phyloP scores from a whole-genome alignment of 2,888 invertebrate species.

The Galerucella calmariensis region DNA sequence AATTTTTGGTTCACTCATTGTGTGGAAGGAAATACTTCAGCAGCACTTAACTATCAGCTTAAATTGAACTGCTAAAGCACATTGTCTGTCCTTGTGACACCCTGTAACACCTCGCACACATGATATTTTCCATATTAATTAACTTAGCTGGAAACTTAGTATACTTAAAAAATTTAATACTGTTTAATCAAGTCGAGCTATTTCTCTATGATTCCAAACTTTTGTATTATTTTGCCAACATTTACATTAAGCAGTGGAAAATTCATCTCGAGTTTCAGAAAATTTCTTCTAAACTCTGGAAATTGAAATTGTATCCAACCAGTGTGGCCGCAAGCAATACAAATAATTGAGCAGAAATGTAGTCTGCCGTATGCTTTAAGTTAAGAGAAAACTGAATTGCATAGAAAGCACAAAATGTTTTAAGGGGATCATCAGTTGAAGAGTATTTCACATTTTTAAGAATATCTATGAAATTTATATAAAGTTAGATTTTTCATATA shows the following conservation, averaged over 20 bases:
- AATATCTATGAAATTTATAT: not conserved
- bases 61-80: too few species aligned
- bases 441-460: not conserved
- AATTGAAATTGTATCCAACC: conserved; percentile 1
- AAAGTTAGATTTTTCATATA: not conserved
- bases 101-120: too few species aligned
- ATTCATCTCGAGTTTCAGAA: not conserved
- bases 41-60: too few species aligned
- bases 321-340: not conserved
- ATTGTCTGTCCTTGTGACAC: too few species aligned
- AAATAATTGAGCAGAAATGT: not conserved
- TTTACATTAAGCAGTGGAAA: not conserved
- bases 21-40: too few species aligned
- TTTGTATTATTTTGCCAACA: not conserved
- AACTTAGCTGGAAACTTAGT: too few species aligned
- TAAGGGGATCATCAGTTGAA: not conserved
- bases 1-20: too few species aligned
- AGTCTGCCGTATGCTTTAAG: not conserved
- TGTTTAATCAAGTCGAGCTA: not conserved
- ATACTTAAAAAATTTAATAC: too few species aligned
- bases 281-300: not conserved
- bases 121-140: too few species aligned
- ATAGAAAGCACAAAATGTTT: not conserved
- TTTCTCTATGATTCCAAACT: not conserved
- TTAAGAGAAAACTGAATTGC: not conserved